Conservation (phyloP, 2,797 vertebrate species). For the Ceryle rudis region DNA sequence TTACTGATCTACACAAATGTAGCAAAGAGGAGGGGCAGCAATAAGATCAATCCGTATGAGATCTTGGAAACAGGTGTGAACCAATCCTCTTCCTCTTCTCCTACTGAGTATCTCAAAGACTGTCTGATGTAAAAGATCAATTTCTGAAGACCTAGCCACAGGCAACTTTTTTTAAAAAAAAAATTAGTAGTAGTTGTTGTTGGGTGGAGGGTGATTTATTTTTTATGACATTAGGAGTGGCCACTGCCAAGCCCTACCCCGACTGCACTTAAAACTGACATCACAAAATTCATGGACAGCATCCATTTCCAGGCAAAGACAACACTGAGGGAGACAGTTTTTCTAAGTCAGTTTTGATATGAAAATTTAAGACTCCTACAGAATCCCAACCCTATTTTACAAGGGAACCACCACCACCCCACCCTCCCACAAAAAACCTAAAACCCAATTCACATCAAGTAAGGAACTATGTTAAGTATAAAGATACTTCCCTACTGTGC, state of each 20-base stretch:
- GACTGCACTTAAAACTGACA: neutral
- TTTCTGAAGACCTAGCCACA: neutral
- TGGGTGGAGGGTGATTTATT: rapidly evolving
- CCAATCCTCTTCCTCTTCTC: neutral
- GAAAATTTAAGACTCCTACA: neutral
- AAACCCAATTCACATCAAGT: neutral
- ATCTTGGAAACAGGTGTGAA: neutral
- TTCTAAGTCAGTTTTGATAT: neutral
- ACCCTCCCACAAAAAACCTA: neutral
- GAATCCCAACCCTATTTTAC: neutral
- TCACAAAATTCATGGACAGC: neutral
- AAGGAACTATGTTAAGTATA: neutral
- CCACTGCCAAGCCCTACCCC: neutral
- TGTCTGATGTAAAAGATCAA: neutral
- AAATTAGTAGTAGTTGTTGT: neutral
- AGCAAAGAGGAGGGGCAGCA: neutral
- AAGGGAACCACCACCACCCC: neutral
- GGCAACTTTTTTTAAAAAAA: no score
- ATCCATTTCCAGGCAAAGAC: neutral
- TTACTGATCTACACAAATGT: rapidly evolving
- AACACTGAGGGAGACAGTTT: neutral
- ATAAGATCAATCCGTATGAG: neutral
- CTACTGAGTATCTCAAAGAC: neutral
- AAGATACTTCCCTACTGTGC: neutral
- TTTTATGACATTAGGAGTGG: neutral